Percentiles rank a stretch among this genome's conserved stretches.
Conservation (phyloP, 2,113 vertebrate species). For the Chaetops frenatus region DNA sequence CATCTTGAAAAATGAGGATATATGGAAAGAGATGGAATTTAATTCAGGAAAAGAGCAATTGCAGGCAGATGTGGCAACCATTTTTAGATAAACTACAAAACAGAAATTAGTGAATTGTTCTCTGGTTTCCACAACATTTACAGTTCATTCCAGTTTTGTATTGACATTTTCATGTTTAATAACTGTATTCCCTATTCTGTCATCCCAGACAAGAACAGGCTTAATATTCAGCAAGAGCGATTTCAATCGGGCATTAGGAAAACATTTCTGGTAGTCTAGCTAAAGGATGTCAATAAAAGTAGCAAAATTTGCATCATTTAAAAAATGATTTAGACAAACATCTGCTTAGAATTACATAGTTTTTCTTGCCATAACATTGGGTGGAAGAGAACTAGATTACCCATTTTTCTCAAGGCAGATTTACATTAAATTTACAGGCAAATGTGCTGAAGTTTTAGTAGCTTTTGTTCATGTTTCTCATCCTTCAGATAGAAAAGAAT, state of each 20-base stretch:
- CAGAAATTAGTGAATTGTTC: background rate
- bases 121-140: background rate
- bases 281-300: background rate
- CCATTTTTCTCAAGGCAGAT: background rate
- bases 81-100: background rate
- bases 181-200: background rate
- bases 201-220: background rate
- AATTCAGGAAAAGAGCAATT: background rate
- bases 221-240: background rate
- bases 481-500: background rate
- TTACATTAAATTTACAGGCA: background rate
- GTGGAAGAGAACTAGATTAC: background rate
- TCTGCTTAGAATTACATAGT: background rate
- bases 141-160: background rate
- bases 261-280: background rate
- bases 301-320: background rate
- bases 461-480: background rate
- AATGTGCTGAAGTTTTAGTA: background rate
- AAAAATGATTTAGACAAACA: slow-evolving; percentile 22
- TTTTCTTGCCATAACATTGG: background rate
- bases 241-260: background rate
- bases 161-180: background rate
- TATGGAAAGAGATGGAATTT: background rate
- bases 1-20: background rate
- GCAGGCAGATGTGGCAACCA: background rate